Percentiles rank a stretch among this genome's conserved stretches.
Conservation (phyloP, 1,140 invertebrate genomes). For the Aphelinus atriplicis region DNA sequence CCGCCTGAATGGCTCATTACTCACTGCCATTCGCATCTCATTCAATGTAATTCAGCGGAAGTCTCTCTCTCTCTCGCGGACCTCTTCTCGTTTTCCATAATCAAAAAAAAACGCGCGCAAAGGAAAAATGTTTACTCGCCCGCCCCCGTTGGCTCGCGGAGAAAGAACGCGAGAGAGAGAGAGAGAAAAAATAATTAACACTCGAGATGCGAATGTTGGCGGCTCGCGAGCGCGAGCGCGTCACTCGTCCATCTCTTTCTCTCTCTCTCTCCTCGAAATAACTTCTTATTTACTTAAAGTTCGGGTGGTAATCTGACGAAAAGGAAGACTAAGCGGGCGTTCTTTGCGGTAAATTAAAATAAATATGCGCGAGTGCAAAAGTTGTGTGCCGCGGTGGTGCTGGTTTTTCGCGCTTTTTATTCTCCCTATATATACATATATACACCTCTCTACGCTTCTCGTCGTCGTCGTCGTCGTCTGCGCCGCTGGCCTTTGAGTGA, state of each 20-base stretch:
- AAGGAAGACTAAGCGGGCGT: conserved; percentile 34
- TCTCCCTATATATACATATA: neutral
- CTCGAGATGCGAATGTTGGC: neutral
- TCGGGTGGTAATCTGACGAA: conserved; percentile 28
- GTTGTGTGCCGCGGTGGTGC: neutral
- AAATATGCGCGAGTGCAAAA: conserved; percentile 36
- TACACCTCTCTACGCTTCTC: neutral
- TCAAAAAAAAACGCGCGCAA: too few relatives aligned
- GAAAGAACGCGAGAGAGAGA: too few relatives aligned
- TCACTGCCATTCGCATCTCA: too few relatives aligned
- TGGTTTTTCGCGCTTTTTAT: conserved; percentile 25
- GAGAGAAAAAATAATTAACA: conserved; percentile 24
- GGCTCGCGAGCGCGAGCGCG: too few relatives aligned
- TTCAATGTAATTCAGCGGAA: too few relatives aligned
- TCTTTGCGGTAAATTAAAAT: conserved; percentile 40
- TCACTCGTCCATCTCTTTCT: neutral
- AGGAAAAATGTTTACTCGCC: conserved; percentile 7
- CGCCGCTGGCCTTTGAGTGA: conserved; percentile 21
- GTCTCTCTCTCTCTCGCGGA: too few relatives aligned
- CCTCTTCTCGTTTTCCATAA: too few relatives aligned
- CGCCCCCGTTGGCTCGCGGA: too few relatives aligned
- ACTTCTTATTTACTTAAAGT: conserved; percentile 39
- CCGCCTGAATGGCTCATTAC: too few relatives aligned
- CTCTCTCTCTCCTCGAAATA: conserved; percentile 20
- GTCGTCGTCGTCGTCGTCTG: neutral